Percentiles rank a stretch among this genome's conserved stretches.
These are phyloP conservation scores for Paracentrotus lividus DNA, from an alignment of 53 echinoderm and acorn worm genomes.

Conservation along the genomic window DNA sequence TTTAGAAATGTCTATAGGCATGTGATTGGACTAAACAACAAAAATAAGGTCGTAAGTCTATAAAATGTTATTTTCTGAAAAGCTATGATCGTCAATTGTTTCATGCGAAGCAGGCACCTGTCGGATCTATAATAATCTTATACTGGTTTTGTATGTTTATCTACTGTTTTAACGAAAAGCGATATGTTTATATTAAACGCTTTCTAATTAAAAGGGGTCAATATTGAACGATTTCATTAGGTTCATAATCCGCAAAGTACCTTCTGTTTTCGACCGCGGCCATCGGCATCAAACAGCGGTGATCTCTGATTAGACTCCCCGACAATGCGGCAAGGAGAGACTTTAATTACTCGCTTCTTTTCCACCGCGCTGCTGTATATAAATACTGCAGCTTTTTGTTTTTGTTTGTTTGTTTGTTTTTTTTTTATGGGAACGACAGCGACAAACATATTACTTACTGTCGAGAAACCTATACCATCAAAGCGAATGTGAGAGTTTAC, in stretches of 20 bases:
- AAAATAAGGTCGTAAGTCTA: too few relatives aligned
- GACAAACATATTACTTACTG: too few relatives aligned
- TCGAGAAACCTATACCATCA: neutral
- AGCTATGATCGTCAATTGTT: too few relatives aligned
- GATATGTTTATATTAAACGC: conserved; percentile 18
- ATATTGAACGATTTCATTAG: neutral
- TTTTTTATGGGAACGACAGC: too few relatives aligned
- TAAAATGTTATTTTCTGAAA: too few relatives aligned
- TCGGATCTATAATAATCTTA: too few relatives aligned
- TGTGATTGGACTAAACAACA: too few relatives aligned
- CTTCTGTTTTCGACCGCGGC: conserved; percentile 2
- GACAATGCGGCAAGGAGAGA: neutral
- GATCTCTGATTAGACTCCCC: neutral
- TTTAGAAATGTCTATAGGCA: too few relatives aligned
- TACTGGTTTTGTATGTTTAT: neutral
- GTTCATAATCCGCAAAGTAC: neutral
- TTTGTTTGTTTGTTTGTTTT: neutral
- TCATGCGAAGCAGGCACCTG: too few relatives aligned
- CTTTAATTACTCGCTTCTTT: neutral
- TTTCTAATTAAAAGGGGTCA: conserved; percentile 37
- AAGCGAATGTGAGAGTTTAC: neutral
- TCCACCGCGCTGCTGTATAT: neutral
- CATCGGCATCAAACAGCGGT: neutral
- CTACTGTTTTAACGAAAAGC: neutral
- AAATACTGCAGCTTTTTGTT: neutral